phyloP scores from a whole-genome alignment of 2,113 vertebrate species.

The Erythrolamprus reginae region DNA sequence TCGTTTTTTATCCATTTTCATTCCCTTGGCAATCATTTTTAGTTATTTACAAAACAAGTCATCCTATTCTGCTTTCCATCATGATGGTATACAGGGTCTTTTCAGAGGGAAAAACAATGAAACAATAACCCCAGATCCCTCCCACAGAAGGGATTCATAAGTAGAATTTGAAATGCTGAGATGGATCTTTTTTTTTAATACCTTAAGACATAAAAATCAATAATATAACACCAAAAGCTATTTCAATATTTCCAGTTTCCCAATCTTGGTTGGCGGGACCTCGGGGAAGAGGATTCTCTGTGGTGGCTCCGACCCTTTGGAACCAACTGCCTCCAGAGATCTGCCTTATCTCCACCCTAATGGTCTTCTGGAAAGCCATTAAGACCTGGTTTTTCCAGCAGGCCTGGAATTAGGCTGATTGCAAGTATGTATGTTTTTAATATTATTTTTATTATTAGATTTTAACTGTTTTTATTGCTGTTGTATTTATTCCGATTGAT shows the following conservation, averaged over 20 bases:
- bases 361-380: no score
- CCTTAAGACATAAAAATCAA: neutral
- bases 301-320: no score
- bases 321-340: no score
- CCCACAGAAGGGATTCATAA: neutral
- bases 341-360: no score
- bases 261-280: no score
- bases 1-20: neutral
- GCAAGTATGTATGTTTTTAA: no score
- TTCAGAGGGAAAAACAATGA: neutral
- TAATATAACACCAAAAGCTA: neutral
- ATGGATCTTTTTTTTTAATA: neutral
- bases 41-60: neutral
- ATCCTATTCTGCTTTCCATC: neutral
- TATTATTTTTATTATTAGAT: no score
- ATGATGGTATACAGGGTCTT: neutral
- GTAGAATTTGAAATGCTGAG: neutral
- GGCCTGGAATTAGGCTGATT: no score
- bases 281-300: no score
- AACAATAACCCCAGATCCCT: neutral
- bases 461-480: no score
- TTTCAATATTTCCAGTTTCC: neutral
- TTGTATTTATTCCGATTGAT: no score
- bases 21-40: neutral
- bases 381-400: no score